phyloP scores from a whole-genome alignment of 64 coral and sea anemone species.

The Exaiptasia diaphana region DNA sequence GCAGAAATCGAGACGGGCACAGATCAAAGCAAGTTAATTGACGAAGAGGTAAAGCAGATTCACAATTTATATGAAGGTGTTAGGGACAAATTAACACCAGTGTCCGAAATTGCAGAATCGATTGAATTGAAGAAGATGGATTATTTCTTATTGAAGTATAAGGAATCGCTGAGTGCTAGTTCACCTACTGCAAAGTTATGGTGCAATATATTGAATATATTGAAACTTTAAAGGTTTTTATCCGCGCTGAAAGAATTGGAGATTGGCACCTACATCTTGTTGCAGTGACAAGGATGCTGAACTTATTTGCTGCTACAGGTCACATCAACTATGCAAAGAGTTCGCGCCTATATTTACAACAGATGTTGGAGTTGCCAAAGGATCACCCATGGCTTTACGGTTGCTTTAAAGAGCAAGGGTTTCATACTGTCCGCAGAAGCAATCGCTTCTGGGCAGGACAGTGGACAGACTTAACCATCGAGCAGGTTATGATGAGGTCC shows the following conservation, averaged over 20 bases:
- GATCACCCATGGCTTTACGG: neutral
- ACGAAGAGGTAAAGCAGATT: neutral
- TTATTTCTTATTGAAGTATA: neutral
- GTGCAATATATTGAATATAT: constrained; percentile 30
- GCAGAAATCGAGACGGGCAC: neutral
- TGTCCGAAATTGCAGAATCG: neutral
- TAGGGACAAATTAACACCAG: neutral
- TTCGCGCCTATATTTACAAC: neutral
- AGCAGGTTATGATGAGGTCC: neutral
- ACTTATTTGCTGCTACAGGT: neutral
- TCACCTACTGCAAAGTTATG: constrained; percentile 26
- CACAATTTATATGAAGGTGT: constrained; percentile 1
- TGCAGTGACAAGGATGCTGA: constrained; percentile 4
- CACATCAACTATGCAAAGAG: constrained; percentile 9
- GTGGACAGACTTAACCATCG: neutral
- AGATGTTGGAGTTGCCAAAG: neutral
- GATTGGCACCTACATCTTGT: constrained; percentile 11
- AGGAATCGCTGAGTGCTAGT: neutral
- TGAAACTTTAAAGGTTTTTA: constrained; percentile 11
- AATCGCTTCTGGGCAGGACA: constrained; percentile 2
- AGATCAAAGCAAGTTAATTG: neutral
- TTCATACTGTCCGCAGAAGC: neutral
- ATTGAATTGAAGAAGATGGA: neutral
- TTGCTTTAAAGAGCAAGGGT: neutral
- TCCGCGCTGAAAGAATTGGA: constrained; percentile 20